phyloP scores from a whole-genome alignment of 2,888 invertebrate species.

The Dysmachus trigonus region DNA sequence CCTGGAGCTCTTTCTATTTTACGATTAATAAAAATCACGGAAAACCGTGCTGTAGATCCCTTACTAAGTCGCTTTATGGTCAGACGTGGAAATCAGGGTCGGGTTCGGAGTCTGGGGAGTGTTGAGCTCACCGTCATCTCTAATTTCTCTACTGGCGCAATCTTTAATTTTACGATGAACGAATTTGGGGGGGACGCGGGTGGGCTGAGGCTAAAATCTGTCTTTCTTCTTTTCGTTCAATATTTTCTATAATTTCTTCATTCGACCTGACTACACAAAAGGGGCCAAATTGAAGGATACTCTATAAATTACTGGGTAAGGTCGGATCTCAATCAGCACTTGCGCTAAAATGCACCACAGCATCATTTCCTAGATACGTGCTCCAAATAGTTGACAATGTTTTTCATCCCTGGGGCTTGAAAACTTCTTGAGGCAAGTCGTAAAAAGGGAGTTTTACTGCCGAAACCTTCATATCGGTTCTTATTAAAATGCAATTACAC shows the following conservation, averaged over 20 bases:
- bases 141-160: neutral
- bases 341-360: neutral
- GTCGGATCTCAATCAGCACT: neutral
- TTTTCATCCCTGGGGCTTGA: neutral
- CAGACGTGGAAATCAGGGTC: neutral
- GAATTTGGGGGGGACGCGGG: neutral
- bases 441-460: slow-evolving; percentile 23
- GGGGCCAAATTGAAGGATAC: neutral
- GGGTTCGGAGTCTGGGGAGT: neutral
- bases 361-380: neutral
- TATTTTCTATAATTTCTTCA: neutral
- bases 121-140: neutral
- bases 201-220: neutral
- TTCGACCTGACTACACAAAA: neutral
- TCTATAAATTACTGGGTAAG: neutral
- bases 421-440: slow-evolving; percentile 27
- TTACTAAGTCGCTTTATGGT: slow-evolving; percentile 22
- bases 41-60: neutral
- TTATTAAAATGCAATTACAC: slow-evolving; percentile 39
- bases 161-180: neutral
- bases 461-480: slow-evolving; percentile 30
- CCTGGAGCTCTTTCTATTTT: slow-evolving; percentile 23
- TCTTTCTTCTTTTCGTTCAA: neutral
- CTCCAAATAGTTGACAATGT: neutral
- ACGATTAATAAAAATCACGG: slow-evolving; percentile 39